Evolutionary conservation across 2,888 invertebrate genomes (phyloP).

Genomic region (Phanerotoma sp.): DNA sequence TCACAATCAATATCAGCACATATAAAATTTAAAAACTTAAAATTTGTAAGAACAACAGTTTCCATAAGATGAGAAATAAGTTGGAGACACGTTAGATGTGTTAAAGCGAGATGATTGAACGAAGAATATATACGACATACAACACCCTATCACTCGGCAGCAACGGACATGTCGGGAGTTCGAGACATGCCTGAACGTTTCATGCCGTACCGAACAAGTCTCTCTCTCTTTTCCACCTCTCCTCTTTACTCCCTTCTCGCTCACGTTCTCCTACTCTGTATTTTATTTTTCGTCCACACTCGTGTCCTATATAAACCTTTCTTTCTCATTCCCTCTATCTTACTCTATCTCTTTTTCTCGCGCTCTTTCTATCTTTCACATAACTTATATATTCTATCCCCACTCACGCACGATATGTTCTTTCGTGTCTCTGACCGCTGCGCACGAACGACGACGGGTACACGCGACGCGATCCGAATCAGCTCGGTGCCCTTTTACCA

Average conservation of each 20-base stretch:
- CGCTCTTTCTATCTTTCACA: conserved; percentile 14
- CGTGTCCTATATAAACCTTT: conserved; percentile 8
- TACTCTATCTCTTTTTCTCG: neutral
- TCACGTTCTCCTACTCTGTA: conserved; percentile 26
- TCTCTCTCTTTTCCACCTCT: conserved; percentile 35
- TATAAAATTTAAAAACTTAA: neutral
- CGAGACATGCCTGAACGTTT: conserved; percentile 51
- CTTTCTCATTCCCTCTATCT: conserved; percentile 17
- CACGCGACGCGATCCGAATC: conserved; percentile 38
- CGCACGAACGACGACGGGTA: conserved; percentile 59
- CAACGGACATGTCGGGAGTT: conserved; percentile 52
- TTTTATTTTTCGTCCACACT: neutral
- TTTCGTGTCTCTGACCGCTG: conserved; percentile 58
- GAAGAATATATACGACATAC: conserved; percentile 16
- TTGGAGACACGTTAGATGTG: conserved; percentile 5
- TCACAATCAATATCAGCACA: neutral
- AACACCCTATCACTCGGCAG: conserved; percentile 44
- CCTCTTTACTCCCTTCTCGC: conserved; percentile 14
- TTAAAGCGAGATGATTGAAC: conserved; percentile 19
- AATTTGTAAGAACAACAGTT: neutral
- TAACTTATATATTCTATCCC: conserved; percentile 33
- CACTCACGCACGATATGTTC: conserved; percentile 54
- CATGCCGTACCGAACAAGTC: conserved; percentile 40
- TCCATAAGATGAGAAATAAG: neutral
- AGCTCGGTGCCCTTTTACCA: conserved; percentile 35